phyloP scores from a whole-genome alignment of 2,888 invertebrate species.

The Pandemis heparana region DNA sequence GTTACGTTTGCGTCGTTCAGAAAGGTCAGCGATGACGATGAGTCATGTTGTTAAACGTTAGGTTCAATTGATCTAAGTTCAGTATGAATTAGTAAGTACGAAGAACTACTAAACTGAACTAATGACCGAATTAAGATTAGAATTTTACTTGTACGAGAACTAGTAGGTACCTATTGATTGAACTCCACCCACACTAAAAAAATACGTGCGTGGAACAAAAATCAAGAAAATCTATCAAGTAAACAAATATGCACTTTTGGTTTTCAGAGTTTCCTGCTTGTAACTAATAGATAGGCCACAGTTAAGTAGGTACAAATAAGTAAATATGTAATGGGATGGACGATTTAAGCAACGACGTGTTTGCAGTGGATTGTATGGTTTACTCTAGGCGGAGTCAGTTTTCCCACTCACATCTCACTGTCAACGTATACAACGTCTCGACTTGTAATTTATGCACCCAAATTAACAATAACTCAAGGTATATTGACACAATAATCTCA shows the following conservation, averaged over 20 bases:
- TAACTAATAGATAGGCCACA: neutral
- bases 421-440: neutral
- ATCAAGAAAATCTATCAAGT: neutral
- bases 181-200: neutral
- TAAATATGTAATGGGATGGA: neutral
- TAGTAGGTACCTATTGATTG: too few species aligned
- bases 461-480: constrained; percentile 32
- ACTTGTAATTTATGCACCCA: constrained; percentile 17
- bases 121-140: neutral
- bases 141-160: too few species aligned
- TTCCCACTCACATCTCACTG: neutral
- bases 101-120: neutral
- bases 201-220: neutral
- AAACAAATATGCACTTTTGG: neutral
- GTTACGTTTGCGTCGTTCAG: neutral
- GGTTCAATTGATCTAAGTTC: neutral
- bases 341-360: neutral
- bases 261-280: neutral
- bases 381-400: neutral
- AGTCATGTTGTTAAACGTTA: neutral
- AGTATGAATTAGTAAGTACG: too few species aligned
- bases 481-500: constrained; percentile 43
- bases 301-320: neutral
- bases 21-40: constrained; percentile 8
- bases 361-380: neutral